Conservation (phyloP, 2,888 invertebrate species). For the Melipona bicolor region DNA sequence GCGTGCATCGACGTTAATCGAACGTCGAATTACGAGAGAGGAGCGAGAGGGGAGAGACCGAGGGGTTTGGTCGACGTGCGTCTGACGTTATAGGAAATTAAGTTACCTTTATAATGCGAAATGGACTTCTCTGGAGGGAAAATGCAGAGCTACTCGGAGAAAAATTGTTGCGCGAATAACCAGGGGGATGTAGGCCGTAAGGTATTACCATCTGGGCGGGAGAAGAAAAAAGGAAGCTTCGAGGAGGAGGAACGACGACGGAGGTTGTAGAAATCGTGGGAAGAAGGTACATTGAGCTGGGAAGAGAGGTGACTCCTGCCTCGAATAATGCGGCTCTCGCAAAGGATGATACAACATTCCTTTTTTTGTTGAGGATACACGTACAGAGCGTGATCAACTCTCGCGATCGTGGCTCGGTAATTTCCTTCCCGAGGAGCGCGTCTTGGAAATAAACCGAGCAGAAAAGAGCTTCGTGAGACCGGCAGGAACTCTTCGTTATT, state of each 20-base stretch:
- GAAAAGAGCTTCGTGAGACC: not conserved
- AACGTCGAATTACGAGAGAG: slow-evolving; percentile 8
- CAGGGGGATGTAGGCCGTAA: slow-evolving; percentile 55
- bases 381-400: slow-evolving; percentile 18
- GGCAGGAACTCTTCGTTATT: slow-evolving; percentile 2
- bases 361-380: not conserved
- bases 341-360: slow-evolving; percentile 42
- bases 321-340: slow-evolving; percentile 54
- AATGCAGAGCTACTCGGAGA: slow-evolving; percentile 50
- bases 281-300: slow-evolving; percentile 35
- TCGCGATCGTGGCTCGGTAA: slow-evolving; percentile 8
- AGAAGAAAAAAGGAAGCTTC: slow-evolving; percentile 2
- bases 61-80: slow-evolving; percentile 11
- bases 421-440: not conserved
- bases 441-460: slow-evolving; percentile 11
- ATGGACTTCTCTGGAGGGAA: slow-evolving; percentile 28
- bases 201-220: slow-evolving; percentile 46
- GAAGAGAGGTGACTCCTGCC: slow-evolving; percentile 41
- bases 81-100: slow-evolving; percentile 47
- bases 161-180: slow-evolving; percentile 55
- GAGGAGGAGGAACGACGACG: slow-evolving; percentile 12
- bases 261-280: slow-evolving; percentile 32
- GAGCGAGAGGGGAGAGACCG: not conserved
- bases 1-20: slow-evolving; percentile 28
- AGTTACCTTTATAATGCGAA: slow-evolving; percentile 40